phyloP scores from a whole-genome alignment of 2,797 vertebrate genomes.

The Streptopelia turtur region DNA sequence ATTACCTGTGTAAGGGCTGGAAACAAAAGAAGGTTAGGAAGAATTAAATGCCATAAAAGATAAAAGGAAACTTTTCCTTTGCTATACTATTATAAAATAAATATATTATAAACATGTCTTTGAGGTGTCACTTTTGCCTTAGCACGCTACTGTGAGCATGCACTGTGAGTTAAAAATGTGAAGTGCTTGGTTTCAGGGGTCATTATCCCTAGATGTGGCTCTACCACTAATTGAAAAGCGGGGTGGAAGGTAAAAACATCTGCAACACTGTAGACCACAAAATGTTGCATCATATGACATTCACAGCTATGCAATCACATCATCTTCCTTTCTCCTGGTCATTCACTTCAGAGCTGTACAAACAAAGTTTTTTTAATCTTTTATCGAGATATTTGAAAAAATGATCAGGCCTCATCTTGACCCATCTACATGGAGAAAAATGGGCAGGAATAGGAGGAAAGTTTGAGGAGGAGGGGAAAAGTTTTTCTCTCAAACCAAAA shows the following conservation, averaged over 20 bases:
- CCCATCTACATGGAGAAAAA: background rate
- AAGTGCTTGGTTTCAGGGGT: background rate
- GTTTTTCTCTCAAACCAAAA: background rate
- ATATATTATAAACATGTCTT: background rate
- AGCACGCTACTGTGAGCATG: accelerated
- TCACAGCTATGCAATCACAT: background rate
- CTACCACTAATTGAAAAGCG: background rate
- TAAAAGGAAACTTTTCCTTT: background rate
- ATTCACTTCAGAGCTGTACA: background rate
- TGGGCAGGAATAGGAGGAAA: background rate
- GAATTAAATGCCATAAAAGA: background rate
- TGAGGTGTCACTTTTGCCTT: background rate
- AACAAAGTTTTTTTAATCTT: background rate
- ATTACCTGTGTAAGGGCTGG: background rate
- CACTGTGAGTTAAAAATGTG: background rate
- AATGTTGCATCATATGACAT: background rate
- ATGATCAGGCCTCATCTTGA: background rate
- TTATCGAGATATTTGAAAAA: background rate
- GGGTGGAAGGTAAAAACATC: background rate
- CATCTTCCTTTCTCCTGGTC: background rate
- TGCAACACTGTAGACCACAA: background rate
- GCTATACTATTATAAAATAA: background rate
- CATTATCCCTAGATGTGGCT: background rate
- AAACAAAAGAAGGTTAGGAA: background rate
- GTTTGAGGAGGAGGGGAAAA: background rate